Base-by-base conservation (phyloP, 2,113 vertebrate species). In the Solea senegalensis region DNA sequence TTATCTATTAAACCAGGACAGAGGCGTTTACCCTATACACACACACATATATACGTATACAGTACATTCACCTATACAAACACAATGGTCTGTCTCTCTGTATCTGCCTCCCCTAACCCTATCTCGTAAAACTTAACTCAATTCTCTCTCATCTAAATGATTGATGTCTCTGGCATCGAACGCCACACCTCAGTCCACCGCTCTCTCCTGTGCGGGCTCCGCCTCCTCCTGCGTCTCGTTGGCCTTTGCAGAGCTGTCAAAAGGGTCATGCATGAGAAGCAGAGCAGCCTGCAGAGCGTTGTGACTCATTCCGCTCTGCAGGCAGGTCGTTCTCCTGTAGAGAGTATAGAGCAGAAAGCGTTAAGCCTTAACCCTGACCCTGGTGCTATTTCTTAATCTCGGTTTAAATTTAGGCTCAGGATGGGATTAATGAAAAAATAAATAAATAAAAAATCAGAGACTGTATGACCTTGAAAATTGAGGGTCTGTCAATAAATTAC, bases 291-390 rank as follows among this genome's bases (percentile, higher is more conserved):
- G 80, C 84, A 66, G 80, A 85, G 79, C 70, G 79, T 51, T 69
- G 56, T 89, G 88, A 89, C 74, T 89, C 86, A 88, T 16, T 66
- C 62, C 39, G 55, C 48, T 76, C 69, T 54, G 59, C 76, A 49
- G 72, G 74, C 72, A 58, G 72, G 52, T 81, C 57, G 16, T 39
- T 48, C 43, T 78, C 10, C 61, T 40, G 8, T 5, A n/a, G 45
- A 5, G 43, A 58, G 1, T 11, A 46, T 0, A 7, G 45, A 40
- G 28, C 27, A 15, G 9, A 43, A 27, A 9, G 7, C 51, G 60
- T 9, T 9, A 55, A 50, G 16, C 14, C 51, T 6, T n/a, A 50
- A 14, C n/a, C 44, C 28, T 65, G 50, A 49, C 60, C 55, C 58
- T 45, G 13, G 2, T 34, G 43, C 45, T 56, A 14, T 27, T 43